Base-by-base conservation (phyloP, 2,113 vertebrate species). In the Myrmecophaga tridactyla region DNA sequence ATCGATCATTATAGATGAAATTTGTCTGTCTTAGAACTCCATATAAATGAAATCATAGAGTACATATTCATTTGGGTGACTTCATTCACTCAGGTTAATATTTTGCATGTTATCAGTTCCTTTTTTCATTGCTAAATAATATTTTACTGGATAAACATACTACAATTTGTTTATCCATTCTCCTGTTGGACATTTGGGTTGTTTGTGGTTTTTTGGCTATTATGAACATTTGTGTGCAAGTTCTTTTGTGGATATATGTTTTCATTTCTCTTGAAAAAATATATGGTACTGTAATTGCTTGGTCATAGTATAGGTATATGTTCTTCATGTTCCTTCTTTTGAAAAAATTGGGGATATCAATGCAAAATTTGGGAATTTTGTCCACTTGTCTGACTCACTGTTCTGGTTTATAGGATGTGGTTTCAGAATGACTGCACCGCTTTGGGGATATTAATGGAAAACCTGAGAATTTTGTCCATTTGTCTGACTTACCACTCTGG, bases 181-280 rank as follows among this genome's bases (percentile, higher is more conserved):
- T 31, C 0, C 72, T 72, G 48, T 25, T 58, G 6, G 31, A 34
- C 53, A 51, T 86, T 73, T 78, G 41, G 20, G 10, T 82, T 93
- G 48, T 58, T 93, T 95, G 12, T 83, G 56, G 41, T 27, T 70
- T n/a, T 94, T 90, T 39, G 56, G 25, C 29, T 92, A 14, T 65
- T 76, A 39, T 41, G n/a, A 43, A 76, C 84, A 67, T 92, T 92
- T 76, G 82, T 78, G 10, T 48, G 25, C 2, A 48, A 27, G 23
- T 89, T 27, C 48, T 85, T 62, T 94, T 69, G 81, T 81, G 60
- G 77, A 56, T 10, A 41, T 86, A 10, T 70, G 9, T 94, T 92
- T 93, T 82, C 20, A 77, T 73, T 81, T 94, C 53, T 96, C 27
- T 87, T 85, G 29, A 85, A 56, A 43, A 73, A 91, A 41, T 43